Base-by-base conservation (phyloP, 2,113 vertebrate genomes). In the Pangasianodon hypophthalmus region DNA sequence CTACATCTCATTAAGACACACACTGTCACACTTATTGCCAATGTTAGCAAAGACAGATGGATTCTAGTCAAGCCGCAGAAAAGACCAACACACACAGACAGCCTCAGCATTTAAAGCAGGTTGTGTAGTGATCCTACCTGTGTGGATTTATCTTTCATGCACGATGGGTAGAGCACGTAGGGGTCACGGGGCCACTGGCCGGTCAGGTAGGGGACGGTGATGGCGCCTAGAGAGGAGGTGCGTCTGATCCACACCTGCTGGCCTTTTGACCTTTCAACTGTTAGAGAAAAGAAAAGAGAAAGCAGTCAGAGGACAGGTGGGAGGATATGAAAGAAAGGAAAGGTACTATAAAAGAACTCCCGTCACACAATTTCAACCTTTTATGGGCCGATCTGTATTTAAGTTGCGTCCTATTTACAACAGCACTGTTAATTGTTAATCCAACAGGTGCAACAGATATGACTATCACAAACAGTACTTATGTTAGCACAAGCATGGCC, bases 111-210 rank as follows among this genome's bases (percentile, higher is more conserved):
- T 6, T 41, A 29, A 75, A 58, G 41, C 50, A 64, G 56, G 32
- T 6, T 41, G 85, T 54, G 48, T 9, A 56, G 9, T 64, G n/a
- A 13, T 58, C 89, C 88, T 97, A 99, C 98, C 98, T 99, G 97
- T 92, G 97, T 98, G 92, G 97, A 95, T 95, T 98, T 98, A 94
- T 98, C 97, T 96, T 97, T 98, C 97, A 98, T 97, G 95, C 97
- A 98, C 92, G 96, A 97, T 88, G 96, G 95, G 95, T 97, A 96
- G 94, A 96, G 96, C 92, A 95, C 94, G 91, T 97, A 96, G 91
- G 96, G 96, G 93, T 98, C 97, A 88, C 96, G 96, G 83, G 97
- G 97, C 97, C 97, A 98, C 95, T 97, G 98, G 93, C 97, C 97
- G 81, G 96, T 97, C 95, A 98, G 98, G 96, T 98, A 98, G 94